Evolutionary conservation across 2,113 vertebrate genomes (phyloP).

Genomic region (Australoheros scitulus): DNA sequence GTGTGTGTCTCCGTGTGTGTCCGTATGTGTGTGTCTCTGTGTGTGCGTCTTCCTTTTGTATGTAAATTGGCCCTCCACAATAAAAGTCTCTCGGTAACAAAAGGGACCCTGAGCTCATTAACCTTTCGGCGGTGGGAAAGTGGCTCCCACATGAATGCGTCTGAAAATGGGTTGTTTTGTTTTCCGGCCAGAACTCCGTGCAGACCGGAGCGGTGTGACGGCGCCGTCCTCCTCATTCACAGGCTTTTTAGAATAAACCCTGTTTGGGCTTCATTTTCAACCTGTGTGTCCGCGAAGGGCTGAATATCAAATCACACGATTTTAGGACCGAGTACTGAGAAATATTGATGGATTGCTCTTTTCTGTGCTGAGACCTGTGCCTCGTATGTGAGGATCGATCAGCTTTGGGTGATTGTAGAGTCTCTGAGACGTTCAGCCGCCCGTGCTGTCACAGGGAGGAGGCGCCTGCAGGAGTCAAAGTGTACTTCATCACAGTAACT

Average conservation of each 20-base stretch:
- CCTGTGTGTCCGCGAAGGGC: too few species aligned
- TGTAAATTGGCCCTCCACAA: constrained; percentile 57
- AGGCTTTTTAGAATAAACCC: not conserved
- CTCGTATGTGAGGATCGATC: not conserved
- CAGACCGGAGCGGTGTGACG: not conserved
- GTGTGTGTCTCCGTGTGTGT: not conserved
- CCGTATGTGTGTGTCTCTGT: not conserved
- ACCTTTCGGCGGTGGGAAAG: constrained; percentile 53
- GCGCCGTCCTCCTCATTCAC: not conserved
- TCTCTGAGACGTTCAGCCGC: too few species aligned
- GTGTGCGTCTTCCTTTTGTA: constrained; percentile 50
- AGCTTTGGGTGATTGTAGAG: too few species aligned
- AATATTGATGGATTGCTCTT: not conserved
- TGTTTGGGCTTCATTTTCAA: too few species aligned
- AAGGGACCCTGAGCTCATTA: constrained; percentile 42
- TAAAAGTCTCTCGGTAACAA: constrained; percentile 43
- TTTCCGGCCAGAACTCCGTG: not conserved
- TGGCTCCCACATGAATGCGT: not conserved
- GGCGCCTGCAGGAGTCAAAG: too few species aligned
- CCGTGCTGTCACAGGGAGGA: too few species aligned
- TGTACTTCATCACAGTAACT: too few species aligned
- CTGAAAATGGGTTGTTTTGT: not conserved
- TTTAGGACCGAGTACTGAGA: not conserved
- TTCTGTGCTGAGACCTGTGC: not conserved
- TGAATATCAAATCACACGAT: not conserved